Percentiles rank a stretch among this genome's conserved stretches.
These are phyloP conservation scores for Oscheius sp. DNA, from an alignment of 2,888 invertebrate genomes.

Conservation along the genomic window DNA sequence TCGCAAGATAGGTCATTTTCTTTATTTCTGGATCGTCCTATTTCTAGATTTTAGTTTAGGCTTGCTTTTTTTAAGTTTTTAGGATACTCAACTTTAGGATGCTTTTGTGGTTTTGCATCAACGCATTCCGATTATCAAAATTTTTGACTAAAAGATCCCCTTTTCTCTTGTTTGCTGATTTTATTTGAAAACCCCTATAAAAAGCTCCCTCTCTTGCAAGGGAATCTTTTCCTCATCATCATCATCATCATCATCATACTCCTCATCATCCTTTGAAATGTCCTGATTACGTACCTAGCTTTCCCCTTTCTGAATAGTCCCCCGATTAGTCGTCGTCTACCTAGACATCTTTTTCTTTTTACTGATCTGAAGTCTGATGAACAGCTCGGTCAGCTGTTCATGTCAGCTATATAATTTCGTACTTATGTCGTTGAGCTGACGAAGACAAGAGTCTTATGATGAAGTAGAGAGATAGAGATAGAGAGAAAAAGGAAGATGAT, in stretches of 20 bases:
- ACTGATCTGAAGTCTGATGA: neutral
- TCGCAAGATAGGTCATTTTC: too few relatives aligned
- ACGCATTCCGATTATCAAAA: too few relatives aligned
- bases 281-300: constrained; percentile 22
- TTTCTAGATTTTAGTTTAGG: too few relatives aligned
- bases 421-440: too few relatives aligned
- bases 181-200: too few relatives aligned
- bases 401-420: neutral
- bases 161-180: too few relatives aligned
- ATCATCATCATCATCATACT: neutral
- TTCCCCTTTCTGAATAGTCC: neutral
- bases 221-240: neutral
- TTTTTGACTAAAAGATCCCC: too few relatives aligned
- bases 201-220: neutral
- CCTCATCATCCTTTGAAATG: neutral
- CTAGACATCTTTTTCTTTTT: constrained; percentile 1
- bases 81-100: too few relatives aligned
- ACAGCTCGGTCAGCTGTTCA: neutral
- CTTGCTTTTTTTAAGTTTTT: too few relatives aligned
- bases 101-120: too few relatives aligned
- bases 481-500: too few relatives aligned
- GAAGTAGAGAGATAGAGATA: neutral
- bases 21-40: too few relatives aligned
- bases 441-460: neutral
- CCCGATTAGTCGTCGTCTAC: constrained; percentile 13